Conservation (phyloP, 2,797 vertebrate species). For the Alexandromys oeconomus region DNA sequence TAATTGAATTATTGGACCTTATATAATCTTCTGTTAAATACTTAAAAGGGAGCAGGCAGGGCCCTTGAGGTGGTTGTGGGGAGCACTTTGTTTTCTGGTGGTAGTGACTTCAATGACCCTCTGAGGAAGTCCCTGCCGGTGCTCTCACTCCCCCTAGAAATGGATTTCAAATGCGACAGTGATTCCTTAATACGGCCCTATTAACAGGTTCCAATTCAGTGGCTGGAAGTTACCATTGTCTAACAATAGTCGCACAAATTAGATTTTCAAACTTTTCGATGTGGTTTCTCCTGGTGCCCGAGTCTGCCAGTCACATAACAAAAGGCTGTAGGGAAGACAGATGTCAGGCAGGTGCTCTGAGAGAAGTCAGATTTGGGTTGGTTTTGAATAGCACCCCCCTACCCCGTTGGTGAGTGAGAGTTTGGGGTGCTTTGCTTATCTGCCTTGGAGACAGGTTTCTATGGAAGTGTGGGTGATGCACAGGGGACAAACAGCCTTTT, state of each 20-base stretch:
- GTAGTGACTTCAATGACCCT: constrained; percentile 70
- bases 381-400: not conserved
- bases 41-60: constrained; percentile 64
- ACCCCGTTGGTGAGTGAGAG: not conserved
- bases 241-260: constrained; percentile 74
- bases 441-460: not conserved
- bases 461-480: not conserved
- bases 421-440: not conserved
- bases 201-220: constrained; percentile 79
- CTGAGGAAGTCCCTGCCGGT: not conserved
- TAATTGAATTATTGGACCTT: constrained; percentile 81
- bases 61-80: constrained; percentile 43
- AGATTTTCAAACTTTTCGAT: constrained; percentile 70
- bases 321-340: not conserved
- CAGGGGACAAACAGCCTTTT: not conserved
- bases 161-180: constrained; percentile 54
- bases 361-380: not conserved
- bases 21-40: constrained; percentile 77
- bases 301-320: not conserved
- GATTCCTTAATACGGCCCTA: constrained; percentile 66
- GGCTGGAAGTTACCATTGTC: constrained; percentile 61
- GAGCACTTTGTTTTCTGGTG: constrained; percentile 72
- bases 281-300: constrained; percentile 13
- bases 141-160: constrained; percentile 64
- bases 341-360: rapidly evolving